phyloP scores from a whole-genome alignment of 2,888 invertebrate genomes.

The Prionchulus punctatus region DNA sequence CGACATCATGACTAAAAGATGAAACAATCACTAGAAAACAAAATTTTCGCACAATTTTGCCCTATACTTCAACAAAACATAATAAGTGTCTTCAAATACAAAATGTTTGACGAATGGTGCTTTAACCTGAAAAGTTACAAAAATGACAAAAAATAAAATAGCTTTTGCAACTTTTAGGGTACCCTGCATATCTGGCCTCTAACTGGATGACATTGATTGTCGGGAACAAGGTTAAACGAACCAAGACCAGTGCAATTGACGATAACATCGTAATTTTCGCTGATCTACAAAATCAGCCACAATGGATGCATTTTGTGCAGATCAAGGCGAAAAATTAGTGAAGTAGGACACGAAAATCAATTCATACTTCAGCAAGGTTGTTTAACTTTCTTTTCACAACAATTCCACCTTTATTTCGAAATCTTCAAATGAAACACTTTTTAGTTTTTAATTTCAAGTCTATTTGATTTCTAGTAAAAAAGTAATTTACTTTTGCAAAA shows the following conservation, averaged over 20 bases:
- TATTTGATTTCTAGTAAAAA: no score
- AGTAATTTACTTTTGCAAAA: no score
- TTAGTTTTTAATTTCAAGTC: no score
- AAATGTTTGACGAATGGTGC: slow-evolving; percentile 51
- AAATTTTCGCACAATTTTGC: neutral
- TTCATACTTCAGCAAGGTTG: neutral
- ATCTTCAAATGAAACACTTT: slow-evolving; percentile 1
- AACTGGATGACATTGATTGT: slow-evolving; percentile 47
- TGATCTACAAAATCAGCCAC: neutral
- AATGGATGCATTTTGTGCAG: no score
- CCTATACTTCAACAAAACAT: slow-evolving; percentile 60
- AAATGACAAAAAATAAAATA: neutral
- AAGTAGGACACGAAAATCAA: no score
- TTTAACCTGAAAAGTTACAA: slow-evolving; percentile 33
- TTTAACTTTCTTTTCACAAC: neutral
- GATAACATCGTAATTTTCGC: slow-evolving; percentile 47
- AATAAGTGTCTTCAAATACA: slow-evolving; percentile 46
- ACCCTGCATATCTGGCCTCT: slow-evolving; percentile 58
- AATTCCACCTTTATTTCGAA: neutral
- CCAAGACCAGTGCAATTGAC: slow-evolving; percentile 63
- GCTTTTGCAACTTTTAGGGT: neutral
- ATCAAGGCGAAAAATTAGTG: no score
- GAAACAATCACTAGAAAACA: neutral
- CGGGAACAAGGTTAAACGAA: slow-evolving; percentile 47
- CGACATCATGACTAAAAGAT: slow-evolving; percentile 34